Evolutionary conservation across 2,113 vertebrate species (phyloP).

Genomic region (Phylloscopus trochilus): DNA sequence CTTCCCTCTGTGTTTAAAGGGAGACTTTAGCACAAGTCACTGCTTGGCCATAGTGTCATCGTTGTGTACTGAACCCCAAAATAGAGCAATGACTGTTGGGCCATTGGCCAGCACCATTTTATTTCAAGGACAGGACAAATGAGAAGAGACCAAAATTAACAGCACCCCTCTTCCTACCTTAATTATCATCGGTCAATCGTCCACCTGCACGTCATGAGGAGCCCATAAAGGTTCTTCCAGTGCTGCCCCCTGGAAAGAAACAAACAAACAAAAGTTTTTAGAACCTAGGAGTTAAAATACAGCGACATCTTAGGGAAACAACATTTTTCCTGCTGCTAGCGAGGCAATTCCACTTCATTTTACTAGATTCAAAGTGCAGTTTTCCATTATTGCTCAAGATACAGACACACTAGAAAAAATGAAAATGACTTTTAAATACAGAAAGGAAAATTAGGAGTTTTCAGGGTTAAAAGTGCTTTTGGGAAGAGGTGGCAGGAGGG

Average conservation of each 20-base stretch:
- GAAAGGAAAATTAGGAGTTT: neutral
- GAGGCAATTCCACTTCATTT: neutral
- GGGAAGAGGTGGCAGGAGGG: neutral
- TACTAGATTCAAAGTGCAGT: neutral
- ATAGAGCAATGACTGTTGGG: accelerated
- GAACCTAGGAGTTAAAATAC: neutral
- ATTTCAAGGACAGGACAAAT: neutral
- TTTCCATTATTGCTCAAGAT: neutral
- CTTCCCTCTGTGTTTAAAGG: conserved; percentile 24
- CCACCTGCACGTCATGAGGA: conserved; percentile 58
- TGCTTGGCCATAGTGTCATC: neutral
- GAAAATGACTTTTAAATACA: neutral
- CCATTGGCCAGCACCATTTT: accelerated
- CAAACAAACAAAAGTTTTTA: neutral
- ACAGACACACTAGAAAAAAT: neutral
- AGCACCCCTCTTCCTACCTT: conserved; percentile 39
- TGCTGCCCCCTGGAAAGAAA: conserved; percentile 19
- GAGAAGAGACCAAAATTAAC: neutral
- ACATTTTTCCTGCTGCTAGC: neutral
- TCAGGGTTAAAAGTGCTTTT: neutral
- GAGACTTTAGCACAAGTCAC: neutral
- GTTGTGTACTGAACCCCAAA: neutral
- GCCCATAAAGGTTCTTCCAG: conserved; percentile 62
- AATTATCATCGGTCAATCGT: conserved; percentile 24
- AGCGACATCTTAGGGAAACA: neutral